Percentiles rank a stretch among this genome's conserved stretches.
These are phyloP conservation scores for Epizoanthus ramosus DNA, from an alignment of 92 coral and sea anemone species.

Conservation along the genomic window DNA sequence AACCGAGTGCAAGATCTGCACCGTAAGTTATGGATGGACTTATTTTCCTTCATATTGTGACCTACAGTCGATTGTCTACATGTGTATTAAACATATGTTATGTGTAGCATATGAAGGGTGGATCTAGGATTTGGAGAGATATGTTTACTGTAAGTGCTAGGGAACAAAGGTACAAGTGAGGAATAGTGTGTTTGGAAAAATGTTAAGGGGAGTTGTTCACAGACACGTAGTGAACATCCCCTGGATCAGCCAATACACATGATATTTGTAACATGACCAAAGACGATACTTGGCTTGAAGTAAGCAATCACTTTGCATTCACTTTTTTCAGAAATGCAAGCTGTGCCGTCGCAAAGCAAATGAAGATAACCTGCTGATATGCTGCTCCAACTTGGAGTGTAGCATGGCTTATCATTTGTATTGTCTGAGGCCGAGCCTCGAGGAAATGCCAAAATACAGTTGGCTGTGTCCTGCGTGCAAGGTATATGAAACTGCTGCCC, in stretches of 20 bases:
- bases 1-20: too few relatives aligned
- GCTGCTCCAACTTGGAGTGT: conserved; percentile 73
- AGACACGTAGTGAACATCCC: too few relatives aligned
- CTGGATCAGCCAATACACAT: background rate
- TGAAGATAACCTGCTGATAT: conserved; percentile 67
- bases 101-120: too few relatives aligned
- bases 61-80: too few relatives aligned
- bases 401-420: conserved; percentile 75
- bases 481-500: conserved; percentile 47
- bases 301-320: background rate
- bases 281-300: background rate
- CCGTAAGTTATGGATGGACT: too few relatives aligned
- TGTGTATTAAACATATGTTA: too few relatives aligned
- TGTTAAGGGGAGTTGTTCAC: too few relatives aligned
- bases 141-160: too few relatives aligned
- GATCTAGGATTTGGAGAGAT: too few relatives aligned
- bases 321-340: conserved; percentile 71
- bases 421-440: conserved; percentile 84
- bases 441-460: conserved; percentile 72
- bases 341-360: conserved; percentile 71
- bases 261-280: background rate
- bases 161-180: too few relatives aligned
- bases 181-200: too few relatives aligned
- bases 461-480: conserved; percentile 91
- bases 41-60: too few relatives aligned